Evolutionary conservation across 2,888 invertebrate genomes (phyloP).

Genomic region (Leptinotarsa juncta): DNA sequence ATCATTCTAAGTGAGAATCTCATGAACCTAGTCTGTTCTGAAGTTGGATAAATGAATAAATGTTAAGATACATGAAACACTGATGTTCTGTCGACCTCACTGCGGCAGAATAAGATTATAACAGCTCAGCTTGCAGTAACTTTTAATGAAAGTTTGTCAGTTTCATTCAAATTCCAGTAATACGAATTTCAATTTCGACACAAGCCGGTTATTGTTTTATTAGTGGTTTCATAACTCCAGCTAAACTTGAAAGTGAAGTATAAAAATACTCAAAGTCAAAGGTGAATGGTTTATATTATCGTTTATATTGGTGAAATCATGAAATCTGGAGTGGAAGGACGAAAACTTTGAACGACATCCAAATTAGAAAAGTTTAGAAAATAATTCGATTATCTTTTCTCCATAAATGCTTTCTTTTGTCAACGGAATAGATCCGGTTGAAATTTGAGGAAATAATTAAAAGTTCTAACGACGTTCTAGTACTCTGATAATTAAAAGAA

Average conservation of each 20-base stretch:
- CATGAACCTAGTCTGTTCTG: background rate
- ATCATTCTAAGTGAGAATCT: too few relatives aligned
- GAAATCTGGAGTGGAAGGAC: background rate
- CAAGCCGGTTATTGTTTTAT: slow-evolving; percentile 28
- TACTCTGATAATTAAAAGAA: slow-evolving; percentile 15
- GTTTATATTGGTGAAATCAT: slow-evolving; percentile 3
- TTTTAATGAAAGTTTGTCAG: slow-evolving; percentile 30
- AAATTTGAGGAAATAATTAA: slow-evolving; percentile 13
- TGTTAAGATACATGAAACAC: background rate
- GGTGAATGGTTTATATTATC: slow-evolving; percentile 14
- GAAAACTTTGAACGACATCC: slow-evolving; percentile 8
- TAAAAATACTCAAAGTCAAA: background rate
- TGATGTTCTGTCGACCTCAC: slow-evolving; percentile 1
- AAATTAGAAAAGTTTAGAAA: slow-evolving; percentile 9
- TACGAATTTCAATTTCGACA: slow-evolving; percentile 24
- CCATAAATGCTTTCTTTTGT: slow-evolving; percentile 14
- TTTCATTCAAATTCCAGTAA: slow-evolving; percentile 26
- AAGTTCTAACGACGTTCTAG: slow-evolving; percentile 16
- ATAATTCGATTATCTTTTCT: background rate
- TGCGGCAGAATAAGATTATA: slow-evolving; percentile 2
- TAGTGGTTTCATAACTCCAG: slow-evolving; percentile 19
- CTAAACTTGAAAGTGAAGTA: background rate
- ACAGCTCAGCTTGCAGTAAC: slow-evolving; percentile 8
- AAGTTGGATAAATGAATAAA: slow-evolving; percentile 10
- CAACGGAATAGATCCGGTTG: slow-evolving; percentile 2